Base-by-base conservation (phyloP, 2,888 invertebrate genomes). In the Tinea pellionella region DNA sequence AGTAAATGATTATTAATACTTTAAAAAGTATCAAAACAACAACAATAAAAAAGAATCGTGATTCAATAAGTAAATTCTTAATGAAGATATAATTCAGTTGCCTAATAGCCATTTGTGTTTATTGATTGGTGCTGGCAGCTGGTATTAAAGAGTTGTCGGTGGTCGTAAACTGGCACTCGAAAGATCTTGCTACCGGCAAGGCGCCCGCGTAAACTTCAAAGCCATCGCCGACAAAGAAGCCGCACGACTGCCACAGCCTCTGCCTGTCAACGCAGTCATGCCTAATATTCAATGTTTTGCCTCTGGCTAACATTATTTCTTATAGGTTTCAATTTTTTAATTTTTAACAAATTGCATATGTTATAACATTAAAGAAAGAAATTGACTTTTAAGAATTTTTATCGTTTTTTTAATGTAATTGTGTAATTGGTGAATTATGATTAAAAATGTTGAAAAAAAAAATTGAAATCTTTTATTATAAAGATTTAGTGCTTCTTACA, bases 161-260 rank as follows among this genome's bases (percentile, higher is more conserved):
- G 77, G 70, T 81, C 83, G 77, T 85, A 85, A 85, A 86, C 81
- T 77, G 75, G 78, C 80, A 79, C 80, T 82, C 75, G 75, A 76
- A 32, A 32, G 19, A 32, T 29, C n/a, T 12, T 24, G 51, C 59
- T 59, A 47, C 59, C 29, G 24, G 42, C 12, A 12, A 7, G 42
- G 59, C 43, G 42, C 59, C 43, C 59, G 43, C n/a, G 67, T 78
- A 77, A 73, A 61, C 69, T 75, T 83, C 84, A 85, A 84, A 85
- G 80, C 16, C 41, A 1, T 24, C 13, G 61, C 61, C 61, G 61
- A 61, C 62, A 62, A 62, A 62, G 59, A 42, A 47, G 60, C 60
- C 60, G 62, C 69, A 70, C 51, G 19, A 18, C 72, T 70, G 72
- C 72, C 41, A 37, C 53, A 32, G 60, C 53, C 60, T 42, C 41